Base-by-base conservation (phyloP, 2,113 vertebrate species). In the Marmota flaviventris region DNA sequence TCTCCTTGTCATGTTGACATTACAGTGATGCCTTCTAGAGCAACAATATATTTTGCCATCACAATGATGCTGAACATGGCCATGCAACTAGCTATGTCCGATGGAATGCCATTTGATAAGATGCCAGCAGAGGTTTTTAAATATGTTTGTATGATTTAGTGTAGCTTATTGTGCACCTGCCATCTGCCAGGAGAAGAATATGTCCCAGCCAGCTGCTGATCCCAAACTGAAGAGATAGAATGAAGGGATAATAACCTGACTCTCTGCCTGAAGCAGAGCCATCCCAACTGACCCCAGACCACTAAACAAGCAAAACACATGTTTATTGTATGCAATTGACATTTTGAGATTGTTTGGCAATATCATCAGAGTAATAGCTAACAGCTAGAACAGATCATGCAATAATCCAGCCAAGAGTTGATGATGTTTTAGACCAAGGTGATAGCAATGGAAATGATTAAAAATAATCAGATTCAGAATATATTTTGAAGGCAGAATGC, bases 301-400 rank as follows among this genome's bases (percentile, higher is more conserved):
- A 86, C 18, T 75, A 75, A 93, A 14, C 48, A 95, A 97, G n/a
- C 79, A 85, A 96, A 95, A 92, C 27, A 89, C 93, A 94, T 89
- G 37, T 72, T 72, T 84, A 42, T 83, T 96, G 72, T 65, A 65
- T 84, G 48, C 42, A 88, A 81, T 75, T 92, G 84, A 87, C 45
- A 96, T 96, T 87, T 88, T 17, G 42, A 20, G 42, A 2, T 48
- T 89, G 56, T 90, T 96, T 96, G 87, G 51, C 29, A 92, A 86
- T 75, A 83, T 25, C 39, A 75, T 85, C 58, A 76, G 34, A 70
- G 91, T 29, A 95, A 81, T 56, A 88, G 67, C 37, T 94, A 70
- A 93, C 85, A 88, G 37, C 42, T 45, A 88, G 37, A 97, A 24
- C 70, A 89, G 51, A 51, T 84, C 65, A 48, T 25, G 2, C 48